phyloP scores from a whole-genome alignment of 2,113 vertebrate species.

The Mesocricetus auratus region DNA sequence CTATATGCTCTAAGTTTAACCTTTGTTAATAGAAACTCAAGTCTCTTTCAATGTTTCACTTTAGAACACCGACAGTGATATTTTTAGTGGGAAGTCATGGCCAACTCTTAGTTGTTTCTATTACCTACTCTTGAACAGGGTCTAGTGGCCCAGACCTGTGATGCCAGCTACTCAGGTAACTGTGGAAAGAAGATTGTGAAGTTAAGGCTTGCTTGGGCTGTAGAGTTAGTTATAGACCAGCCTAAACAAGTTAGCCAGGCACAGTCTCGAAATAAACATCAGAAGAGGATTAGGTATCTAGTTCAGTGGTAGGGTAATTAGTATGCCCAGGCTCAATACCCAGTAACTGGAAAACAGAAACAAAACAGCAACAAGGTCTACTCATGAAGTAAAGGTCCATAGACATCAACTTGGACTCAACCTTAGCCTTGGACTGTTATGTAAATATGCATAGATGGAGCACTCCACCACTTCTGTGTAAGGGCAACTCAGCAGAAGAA shows the following conservation, averaged over 20 bases:
- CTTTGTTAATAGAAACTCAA: slow-evolving; percentile 21
- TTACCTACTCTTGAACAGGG: neutral
- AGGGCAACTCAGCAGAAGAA: slow-evolving; percentile 23
- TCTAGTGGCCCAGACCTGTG: neutral
- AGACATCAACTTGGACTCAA: slow-evolving; percentile 13
- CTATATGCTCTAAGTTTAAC: slow-evolving; percentile 1
- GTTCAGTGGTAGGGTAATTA: neutral
- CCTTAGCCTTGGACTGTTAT: neutral
- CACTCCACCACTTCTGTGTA: neutral
- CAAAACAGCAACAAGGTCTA: neutral
- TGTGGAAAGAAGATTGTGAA: neutral
- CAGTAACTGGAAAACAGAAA: neutral
- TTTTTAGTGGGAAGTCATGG: neutral
- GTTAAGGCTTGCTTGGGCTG: neutral
- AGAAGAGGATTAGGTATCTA: neutral
- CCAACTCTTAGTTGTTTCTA: slow-evolving; percentile 2
- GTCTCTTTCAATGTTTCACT: slow-evolving; percentile 21
- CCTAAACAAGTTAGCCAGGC: neutral
- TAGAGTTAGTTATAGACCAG: neutral
- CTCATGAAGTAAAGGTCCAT: neutral
- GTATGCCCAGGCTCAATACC: neutral
- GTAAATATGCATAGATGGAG: neutral
- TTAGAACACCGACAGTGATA: neutral
- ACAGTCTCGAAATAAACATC: neutral
- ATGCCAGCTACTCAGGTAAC: neutral